These are phyloP conservation scores for Leucophenga maculata DNA, from an alignment of 2,888 invertebrate genomes.

Conservation along the genomic window DNA sequence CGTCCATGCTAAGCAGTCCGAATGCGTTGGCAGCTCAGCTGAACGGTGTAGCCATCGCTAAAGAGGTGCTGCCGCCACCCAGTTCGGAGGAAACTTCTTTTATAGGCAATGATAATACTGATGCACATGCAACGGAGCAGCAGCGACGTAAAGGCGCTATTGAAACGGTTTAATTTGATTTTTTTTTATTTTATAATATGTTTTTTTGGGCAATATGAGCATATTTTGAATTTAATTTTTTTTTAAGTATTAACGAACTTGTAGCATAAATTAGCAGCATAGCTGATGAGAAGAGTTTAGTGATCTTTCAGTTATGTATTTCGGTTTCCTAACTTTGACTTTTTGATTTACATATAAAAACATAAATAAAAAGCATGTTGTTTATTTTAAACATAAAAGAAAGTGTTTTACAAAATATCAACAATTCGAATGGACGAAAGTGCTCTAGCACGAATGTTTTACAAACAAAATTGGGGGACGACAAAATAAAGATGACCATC, in stretches of 20 bases:
- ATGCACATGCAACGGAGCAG: conserved; percentile 68
- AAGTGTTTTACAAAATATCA: no score
- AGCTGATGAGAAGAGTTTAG: no score
- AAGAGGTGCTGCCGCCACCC: conserved; percentile 55
- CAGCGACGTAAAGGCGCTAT: conserved; percentile 71
- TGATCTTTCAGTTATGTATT: not conserved
- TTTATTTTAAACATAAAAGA: not conserved
- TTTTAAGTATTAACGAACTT: not conserved
- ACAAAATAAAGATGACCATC: no score
- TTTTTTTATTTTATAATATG: not conserved
- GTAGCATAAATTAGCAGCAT: not conserved
- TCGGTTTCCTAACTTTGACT: not conserved
- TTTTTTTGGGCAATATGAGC: not conserved
- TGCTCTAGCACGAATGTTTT: no score
- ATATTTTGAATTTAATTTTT: not conserved
- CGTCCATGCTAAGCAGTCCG: conserved; percentile 35
- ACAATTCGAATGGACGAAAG: no score
- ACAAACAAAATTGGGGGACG: no score
- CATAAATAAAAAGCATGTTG: not conserved
- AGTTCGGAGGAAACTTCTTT: conserved; percentile 87
- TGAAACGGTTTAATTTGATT: conserved; percentile 73
- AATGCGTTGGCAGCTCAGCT: conserved; percentile 50
- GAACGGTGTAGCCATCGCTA: conserved; percentile 57
- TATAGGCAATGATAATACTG: conserved; percentile 73
- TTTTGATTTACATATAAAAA: no score